These are phyloP conservation scores for Aphodius sticticus DNA, from an alignment of 2,888 invertebrate genomes.

Conservation along the genomic window DNA sequence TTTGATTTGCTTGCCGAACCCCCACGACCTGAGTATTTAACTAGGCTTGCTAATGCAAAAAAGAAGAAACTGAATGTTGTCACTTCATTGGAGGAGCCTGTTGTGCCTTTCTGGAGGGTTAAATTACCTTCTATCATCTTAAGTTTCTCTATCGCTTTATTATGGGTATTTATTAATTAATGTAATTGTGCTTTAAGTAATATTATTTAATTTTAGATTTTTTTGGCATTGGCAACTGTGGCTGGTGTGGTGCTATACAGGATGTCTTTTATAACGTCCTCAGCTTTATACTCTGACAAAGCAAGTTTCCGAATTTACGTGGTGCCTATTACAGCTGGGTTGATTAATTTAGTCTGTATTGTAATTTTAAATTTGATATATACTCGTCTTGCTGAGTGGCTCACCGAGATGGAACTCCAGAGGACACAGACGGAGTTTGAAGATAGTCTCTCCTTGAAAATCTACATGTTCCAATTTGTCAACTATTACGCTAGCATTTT, in stretches of 20 bases:
- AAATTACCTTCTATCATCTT: conserved; percentile 75
- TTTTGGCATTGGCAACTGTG: conserved; percentile 75
- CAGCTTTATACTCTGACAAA: conserved; percentile 63
- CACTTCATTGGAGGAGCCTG: conserved; percentile 71
- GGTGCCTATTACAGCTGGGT: conserved; percentile 78
- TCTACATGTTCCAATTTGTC: conserved; percentile 87
- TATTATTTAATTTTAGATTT: conserved; percentile 60
- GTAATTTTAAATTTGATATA: conserved; percentile 77
- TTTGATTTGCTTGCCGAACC: conserved; percentile 79
- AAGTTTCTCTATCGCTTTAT: conserved; percentile 73
- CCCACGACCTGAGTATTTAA: conserved; percentile 78
- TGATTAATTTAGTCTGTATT: conserved; percentile 80
- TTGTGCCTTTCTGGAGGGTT: conserved; percentile 79
- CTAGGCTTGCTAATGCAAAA: conserved; percentile 66
- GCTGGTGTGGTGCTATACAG: conserved; percentile 81
- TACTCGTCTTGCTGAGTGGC: conserved; percentile 68
- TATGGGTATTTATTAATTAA: conserved; percentile 56
- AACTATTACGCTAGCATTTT: conserved; percentile 90
- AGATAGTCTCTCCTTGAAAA: conserved; percentile 85
- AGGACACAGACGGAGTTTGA: conserved; percentile 88
- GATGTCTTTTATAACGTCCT: conserved; percentile 71
- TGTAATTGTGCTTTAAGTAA: background rate
- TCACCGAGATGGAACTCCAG: conserved; percentile 78
- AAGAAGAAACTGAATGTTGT: conserved; percentile 64
- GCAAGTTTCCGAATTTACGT: conserved; percentile 70